Evolutionary conservation across 1,140 invertebrate species (phyloP), one percentile per base, ranked within the genome.

Genomic region (Agrilus planipennis): DNA sequence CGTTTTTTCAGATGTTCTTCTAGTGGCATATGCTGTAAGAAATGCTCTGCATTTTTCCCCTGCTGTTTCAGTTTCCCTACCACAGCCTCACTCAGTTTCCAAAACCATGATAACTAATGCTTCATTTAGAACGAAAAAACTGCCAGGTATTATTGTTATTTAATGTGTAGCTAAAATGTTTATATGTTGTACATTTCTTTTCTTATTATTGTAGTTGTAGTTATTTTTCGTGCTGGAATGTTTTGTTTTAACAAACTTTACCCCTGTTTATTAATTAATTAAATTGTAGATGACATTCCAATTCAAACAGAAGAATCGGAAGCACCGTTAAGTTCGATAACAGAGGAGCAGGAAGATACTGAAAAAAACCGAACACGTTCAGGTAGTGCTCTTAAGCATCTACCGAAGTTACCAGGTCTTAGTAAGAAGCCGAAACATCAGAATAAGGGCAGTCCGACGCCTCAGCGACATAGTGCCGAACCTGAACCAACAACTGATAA

Each of bases 41-140:
- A 91, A 92, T 67, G 86, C 87, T 18, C 66, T 89, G 39, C 78
- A 79, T 28, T 49, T 51, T 23, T 56, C 60, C 3, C 53, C 58
- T n/a, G 45, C 57, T 21, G 42, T 51, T 27, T 47, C 51, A 36
- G 44, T 55, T 29, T 46, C 53, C 27, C 81, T 84, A n/a, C 79
- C 84, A 37, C 76, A 80, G 10, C 80, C 82, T n/a, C 75, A 78
- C 22, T 81, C 77, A 2, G 75, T 90, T 45, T 84, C 83, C 1
- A 93, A 93, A 67, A 87, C 88, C 6, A 92, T 94, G 77, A 94
- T 95, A 43, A 96, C 90, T 29, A 94, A 94, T 70, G 91, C 91
- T 49, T 95, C 90, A 51, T 96, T 96, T 67, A 77, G 89, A 45
- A 89, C 89, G 34, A 92, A 90, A 68, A 95, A 94, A 67, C 71